Evolutionary conservation across 2,113 vertebrate species (phyloP).

Genomic region (Spheniscus mendiculus): DNA sequence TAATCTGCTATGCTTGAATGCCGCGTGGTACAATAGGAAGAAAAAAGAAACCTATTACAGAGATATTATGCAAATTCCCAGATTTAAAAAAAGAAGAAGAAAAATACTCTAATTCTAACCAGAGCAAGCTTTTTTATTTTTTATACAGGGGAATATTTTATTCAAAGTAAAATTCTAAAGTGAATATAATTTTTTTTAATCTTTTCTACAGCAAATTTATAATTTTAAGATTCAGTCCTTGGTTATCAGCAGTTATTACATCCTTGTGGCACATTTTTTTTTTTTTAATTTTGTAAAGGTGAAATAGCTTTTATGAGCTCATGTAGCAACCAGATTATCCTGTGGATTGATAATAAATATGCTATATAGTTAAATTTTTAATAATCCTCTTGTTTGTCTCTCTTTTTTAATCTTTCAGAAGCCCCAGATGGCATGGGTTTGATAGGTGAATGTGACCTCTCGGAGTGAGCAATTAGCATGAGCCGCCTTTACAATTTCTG

Average conservation of each 20-base stretch:
- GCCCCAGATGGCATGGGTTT: background rate
- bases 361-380: constrained; percentile 84
- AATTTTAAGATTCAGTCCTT: constrained; percentile 86
- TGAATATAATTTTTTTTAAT: constrained; percentile 88
- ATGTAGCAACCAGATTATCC: constrained; percentile 88
- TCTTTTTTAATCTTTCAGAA: constrained; percentile 41
- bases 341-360: constrained; percentile 88
- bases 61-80: constrained; percentile 84
- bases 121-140: constrained; percentile 88
- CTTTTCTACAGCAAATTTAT: constrained; percentile 90
- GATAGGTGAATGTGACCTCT: background rate
- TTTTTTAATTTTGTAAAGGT: constrained; percentile 84
- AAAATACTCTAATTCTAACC: constrained; percentile 83
- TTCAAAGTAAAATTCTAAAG: constrained; percentile 87
- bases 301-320: constrained; percentile 85
- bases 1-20: constrained; percentile 82
- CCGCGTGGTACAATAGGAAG: constrained; percentile 77
- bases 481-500: background rate
- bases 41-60: constrained; percentile 76
- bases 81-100: constrained; percentile 74
- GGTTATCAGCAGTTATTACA: constrained; percentile 80
- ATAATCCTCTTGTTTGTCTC: constrained; percentile 65
- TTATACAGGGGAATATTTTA: constrained; percentile 90
- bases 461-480: background rate
- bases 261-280: constrained; percentile 80